Conservation (phyloP, 2,113 vertebrate species). For the Amia ocellicauda region DNA sequence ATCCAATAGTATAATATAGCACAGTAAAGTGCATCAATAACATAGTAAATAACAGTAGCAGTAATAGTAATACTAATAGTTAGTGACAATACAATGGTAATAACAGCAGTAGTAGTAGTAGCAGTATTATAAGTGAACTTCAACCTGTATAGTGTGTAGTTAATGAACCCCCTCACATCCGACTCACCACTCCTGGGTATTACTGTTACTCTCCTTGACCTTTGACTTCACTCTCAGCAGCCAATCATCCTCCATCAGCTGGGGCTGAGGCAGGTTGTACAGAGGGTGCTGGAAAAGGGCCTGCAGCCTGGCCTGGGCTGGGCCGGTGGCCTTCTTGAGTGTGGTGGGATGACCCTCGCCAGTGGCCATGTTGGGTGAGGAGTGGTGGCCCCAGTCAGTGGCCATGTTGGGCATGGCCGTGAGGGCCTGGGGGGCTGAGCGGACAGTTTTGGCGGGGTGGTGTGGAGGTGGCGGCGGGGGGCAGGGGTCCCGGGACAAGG, state of each 20-base stretch:
- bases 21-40: too few relatives aligned
- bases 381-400: neutral
- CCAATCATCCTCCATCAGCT: constrained; percentile 61
- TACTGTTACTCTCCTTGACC: constrained; percentile 45
- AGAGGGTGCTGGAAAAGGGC: constrained; percentile 71
- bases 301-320: constrained; percentile 52
- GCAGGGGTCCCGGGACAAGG: constrained; percentile 32
- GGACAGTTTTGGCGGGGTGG: neutral
- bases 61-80: too few relatives aligned
- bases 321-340: neutral
- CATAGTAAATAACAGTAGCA: too few relatives aligned
- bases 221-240: constrained; percentile 63
- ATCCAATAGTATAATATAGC: too few relatives aligned
- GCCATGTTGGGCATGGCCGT: neutral
- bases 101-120: too few relatives aligned
- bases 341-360: neutral
- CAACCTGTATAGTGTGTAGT: too few relatives aligned
- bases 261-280: constrained; percentile 52
- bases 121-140: too few relatives aligned
- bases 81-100: too few relatives aligned
- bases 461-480: constrained; percentile 9
- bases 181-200: constrained; percentile 62
- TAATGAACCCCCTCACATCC: too few relatives aligned
- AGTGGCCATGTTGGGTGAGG: rapidly evolving
- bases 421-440: too few relatives aligned